Percentiles rank a stretch among this genome's conserved stretches.
These are phyloP conservation scores for Scaptomyza parva DNA, from an alignment of 2,888 invertebrate species.

Conservation along the genomic window DNA sequence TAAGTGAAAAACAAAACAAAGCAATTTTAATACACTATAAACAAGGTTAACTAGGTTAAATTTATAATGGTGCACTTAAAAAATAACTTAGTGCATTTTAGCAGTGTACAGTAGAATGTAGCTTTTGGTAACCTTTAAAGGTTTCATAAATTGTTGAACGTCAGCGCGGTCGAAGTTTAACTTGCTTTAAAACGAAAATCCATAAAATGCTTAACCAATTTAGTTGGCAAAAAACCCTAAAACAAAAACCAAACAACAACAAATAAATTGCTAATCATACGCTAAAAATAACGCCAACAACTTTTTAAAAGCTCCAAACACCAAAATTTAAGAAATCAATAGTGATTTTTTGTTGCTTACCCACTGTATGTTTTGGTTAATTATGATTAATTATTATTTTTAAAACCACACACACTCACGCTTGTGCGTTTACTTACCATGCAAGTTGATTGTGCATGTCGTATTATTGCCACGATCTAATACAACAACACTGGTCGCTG, in stretches of 20 bases:
- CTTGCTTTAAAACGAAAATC: slow-evolving; percentile 56
- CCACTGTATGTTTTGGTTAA: slow-evolving; percentile 56
- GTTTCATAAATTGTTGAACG: slow-evolving; percentile 49
- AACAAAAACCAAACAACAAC: slow-evolving; percentile 22
- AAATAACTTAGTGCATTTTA: too few species aligned
- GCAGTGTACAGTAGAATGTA: too few species aligned
- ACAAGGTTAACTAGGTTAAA: slow-evolving; percentile 53
- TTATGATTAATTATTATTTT: slow-evolving; percentile 77
- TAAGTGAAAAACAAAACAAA: slow-evolving; percentile 18
- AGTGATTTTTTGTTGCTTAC: slow-evolving; percentile 28
- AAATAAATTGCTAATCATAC: slow-evolving; percentile 68
- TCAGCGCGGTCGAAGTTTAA: slow-evolving; percentile 46
- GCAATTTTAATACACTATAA: slow-evolving; percentile 2
- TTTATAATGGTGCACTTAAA: slow-evolving; percentile 13
- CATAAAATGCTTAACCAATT: slow-evolving; percentile 55
- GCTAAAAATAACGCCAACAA: slow-evolving; percentile 74
- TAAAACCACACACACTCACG: slow-evolving; percentile 14
- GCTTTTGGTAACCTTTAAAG: slow-evolving; percentile 65
- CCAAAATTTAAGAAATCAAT: slow-evolving; percentile 36
- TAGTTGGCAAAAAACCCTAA: slow-evolving; percentile 34
- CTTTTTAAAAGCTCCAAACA: slow-evolving; percentile 54
- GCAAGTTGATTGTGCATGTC: slow-evolving; percentile 97
- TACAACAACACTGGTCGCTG: slow-evolving; percentile 97
- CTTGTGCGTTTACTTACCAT: slow-evolving; percentile 89
- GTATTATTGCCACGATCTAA: slow-evolving; percentile 97